Conservation (phyloP, 1,140 invertebrate species). For the Manduca sexta region DNA sequence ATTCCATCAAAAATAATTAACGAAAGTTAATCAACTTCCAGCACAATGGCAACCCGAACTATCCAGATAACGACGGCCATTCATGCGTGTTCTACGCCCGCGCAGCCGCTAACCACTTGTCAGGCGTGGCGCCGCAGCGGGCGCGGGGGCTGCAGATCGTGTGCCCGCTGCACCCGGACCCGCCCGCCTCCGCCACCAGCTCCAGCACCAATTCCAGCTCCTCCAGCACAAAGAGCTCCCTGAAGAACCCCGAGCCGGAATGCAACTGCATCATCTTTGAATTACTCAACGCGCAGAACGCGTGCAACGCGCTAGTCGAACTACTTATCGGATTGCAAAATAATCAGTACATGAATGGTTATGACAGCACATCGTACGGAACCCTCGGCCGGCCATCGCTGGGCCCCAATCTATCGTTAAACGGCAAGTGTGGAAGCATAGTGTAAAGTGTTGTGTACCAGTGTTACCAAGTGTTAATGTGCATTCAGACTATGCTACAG, state of each 20-base stretch:
- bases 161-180: conserved; percentile 58
- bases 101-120: conserved; percentile 63
- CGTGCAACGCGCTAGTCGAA: conserved; percentile 63
- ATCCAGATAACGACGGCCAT: conserved; percentile 63
- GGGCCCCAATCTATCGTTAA: conserved; percentile 44
- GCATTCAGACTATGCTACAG: not conserved
- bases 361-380: conserved; percentile 30
- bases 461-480: not conserved
- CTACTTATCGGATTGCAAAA: conserved; percentile 63
- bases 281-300: conserved; percentile 57
- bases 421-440: conserved; percentile 62
- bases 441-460: conserved; percentile 33
- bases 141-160: conserved; percentile 57
- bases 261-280: conserved; percentile 68
- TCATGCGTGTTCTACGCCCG: conserved; percentile 69
- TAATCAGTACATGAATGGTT: conserved; percentile 56
- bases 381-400: conserved; percentile 37
- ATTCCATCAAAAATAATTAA: too few relatives aligned
- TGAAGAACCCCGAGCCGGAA: conserved; percentile 51
- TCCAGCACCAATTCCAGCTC: conserved; percentile 35
- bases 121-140: conserved; percentile 57
- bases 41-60: conserved; percentile 72
- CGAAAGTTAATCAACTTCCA: too few relatives aligned
- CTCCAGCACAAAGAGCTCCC: conserved; percentile 44
- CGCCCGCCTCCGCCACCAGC: conserved; percentile 27